Evolutionary conservation across 2,797 vertebrate genomes (phyloP).

Genomic region (Tauraco hartlaubi): DNA sequence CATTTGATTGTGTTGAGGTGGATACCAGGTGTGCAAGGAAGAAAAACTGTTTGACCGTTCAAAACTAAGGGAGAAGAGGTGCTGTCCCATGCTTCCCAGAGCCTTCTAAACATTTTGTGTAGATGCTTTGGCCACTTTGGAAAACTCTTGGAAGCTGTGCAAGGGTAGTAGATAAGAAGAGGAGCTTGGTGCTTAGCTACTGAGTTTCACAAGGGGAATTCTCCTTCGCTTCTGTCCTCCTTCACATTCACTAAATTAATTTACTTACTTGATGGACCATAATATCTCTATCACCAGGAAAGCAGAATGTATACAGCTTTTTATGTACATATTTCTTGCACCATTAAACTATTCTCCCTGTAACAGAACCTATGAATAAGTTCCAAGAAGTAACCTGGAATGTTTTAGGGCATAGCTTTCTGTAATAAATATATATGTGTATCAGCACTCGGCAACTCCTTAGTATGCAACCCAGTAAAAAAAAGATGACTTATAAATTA

Average conservation of each 20-base stretch:
- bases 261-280: conserved; percentile 47
- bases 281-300: not conserved
- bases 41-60: accelerated
- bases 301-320: conserved; percentile 50
- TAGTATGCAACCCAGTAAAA: not conserved
- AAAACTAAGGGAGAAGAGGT: not conserved
- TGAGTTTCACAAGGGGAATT: not conserved
- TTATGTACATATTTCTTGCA: conserved; percentile 48
- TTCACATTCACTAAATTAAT: conserved; percentile 49
- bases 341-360: conserved; percentile 58
- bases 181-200: not conserved
- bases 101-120: not conserved
- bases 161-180: not conserved
- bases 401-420: conserved; percentile 22
- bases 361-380: conserved; percentile 36
- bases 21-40: not conserved
- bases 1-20: not conserved
- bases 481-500: not conserved
- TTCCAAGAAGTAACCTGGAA: conserved; percentile 23
- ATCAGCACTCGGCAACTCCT: not conserved
- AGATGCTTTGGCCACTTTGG: not conserved
- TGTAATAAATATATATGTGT: conserved; percentile 4
- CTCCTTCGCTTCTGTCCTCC: not conserved
- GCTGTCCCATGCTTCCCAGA: not conserved
- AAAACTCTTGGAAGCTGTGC: not conserved